Conservation (phyloP, 2,888 invertebrate genomes). For the Rapana venosa region DNA sequence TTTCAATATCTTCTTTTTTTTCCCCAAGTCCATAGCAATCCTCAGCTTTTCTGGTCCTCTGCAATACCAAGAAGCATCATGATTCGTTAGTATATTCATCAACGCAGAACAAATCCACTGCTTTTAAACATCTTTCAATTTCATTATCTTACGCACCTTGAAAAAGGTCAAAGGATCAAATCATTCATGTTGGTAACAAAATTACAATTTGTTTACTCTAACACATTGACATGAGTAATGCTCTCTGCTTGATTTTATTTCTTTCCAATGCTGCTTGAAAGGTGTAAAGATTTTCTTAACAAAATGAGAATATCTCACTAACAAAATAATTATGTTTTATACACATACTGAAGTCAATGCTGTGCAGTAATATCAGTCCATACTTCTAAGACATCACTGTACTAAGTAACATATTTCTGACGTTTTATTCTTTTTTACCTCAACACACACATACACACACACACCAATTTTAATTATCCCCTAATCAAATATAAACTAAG, state of each 20-base stretch:
- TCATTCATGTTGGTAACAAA: background rate
- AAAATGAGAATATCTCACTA: no score
- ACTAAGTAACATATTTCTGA: no score
- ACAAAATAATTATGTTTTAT: no score
- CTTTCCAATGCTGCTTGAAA: no score
- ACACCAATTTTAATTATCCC: background rate
- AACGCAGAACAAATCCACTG: background rate
- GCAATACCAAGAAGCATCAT: background rate
- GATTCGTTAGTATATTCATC: background rate
- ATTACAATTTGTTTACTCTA: background rate
- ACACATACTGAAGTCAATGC: background rate
- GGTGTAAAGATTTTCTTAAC: no score
- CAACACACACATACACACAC: background rate
- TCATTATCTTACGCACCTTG: no score
- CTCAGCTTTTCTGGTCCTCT: slow-evolving; percentile 25
- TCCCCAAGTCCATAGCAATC: background rate
- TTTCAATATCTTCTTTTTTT: background rate
- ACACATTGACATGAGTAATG: background rate
- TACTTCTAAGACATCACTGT: background rate
- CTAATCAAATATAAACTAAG: background rate
- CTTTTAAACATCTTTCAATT: background rate
- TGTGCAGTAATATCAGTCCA: background rate
- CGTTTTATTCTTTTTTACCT: no score
- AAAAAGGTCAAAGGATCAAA: background rate
- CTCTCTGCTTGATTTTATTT: no score